Conservation (phyloP, 2,113 vertebrate genomes). For the Anarhynchus alexandrinus region DNA sequence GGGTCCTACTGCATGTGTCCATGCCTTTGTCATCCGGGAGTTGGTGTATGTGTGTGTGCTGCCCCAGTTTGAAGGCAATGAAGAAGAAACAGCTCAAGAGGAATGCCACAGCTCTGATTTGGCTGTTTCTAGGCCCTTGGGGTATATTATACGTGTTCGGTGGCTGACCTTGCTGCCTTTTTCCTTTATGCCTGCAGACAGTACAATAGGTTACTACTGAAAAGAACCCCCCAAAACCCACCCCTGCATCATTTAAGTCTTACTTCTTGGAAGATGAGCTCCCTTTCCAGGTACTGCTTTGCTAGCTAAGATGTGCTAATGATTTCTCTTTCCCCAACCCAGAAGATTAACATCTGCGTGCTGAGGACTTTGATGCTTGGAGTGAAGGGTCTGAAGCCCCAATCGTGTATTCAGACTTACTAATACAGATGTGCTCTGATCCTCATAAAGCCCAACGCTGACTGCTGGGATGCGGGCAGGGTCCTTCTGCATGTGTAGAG, state of each 20-base stretch:
- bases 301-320: background rate
- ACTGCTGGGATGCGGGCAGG: background rate
- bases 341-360: background rate
- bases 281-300: background rate
- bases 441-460: background rate
- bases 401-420: fast-evolving
- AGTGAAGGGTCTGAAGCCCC: background rate
- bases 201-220: background rate
- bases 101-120: background rate
- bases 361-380: background rate
- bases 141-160: background rate
- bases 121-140: background rate
- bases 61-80: background rate
- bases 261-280: background rate
- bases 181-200: background rate
- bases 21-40: background rate
- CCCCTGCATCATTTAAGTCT: background rate
- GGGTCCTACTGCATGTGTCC: background rate
- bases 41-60: background rate
- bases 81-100: background rate
- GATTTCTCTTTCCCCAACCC: background rate
- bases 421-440: background rate
- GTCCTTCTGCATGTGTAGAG: background rate
- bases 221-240: background rate
- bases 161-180: background rate